Conservation (phyloP, 2,888 invertebrate species). For the Diplazon laetatorius region DNA sequence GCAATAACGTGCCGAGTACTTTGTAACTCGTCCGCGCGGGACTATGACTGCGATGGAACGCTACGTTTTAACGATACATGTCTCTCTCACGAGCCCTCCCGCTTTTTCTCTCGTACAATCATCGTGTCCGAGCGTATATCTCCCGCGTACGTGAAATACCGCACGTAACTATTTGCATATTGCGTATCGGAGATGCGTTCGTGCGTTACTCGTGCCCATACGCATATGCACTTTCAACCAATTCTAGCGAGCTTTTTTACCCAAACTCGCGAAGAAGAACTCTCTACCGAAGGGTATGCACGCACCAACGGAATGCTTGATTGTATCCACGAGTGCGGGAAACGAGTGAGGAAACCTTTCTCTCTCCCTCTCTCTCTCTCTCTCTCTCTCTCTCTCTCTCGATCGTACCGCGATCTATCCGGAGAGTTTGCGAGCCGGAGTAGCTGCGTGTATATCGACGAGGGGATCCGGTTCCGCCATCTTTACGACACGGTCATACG, state of each 20-base stretch:
- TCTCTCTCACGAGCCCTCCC: constrained; percentile 7
- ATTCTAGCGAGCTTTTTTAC: too few species aligned
- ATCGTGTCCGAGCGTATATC: background rate
- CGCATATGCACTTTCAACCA: background rate
- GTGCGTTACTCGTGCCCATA: background rate
- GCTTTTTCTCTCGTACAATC: constrained; percentile 19
- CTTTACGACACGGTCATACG: constrained; percentile 43
- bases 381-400: too few species aligned
- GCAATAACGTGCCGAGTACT: constrained; percentile 9
- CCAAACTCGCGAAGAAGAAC: too few species aligned
- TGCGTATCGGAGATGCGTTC: constrained; percentile 11
- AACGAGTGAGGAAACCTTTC: constrained; percentile 26
- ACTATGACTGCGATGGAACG: constrained; percentile 4
- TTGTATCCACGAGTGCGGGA: constrained; percentile 26
- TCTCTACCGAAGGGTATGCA: background rate
- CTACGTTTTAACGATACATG: background rate
- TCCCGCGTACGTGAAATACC: constrained; percentile 2
- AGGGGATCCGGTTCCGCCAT: constrained; percentile 32
- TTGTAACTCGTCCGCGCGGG: constrained; percentile 21
- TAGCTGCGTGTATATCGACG: constrained; percentile 1
- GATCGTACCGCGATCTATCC: too few species aligned
- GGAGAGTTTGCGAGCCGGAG: background rate
- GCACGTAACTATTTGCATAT: constrained; percentile 24
- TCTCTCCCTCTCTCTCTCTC: too few species aligned
- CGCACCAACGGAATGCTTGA: constrained; percentile 29